Evolutionary conservation across 2,888 invertebrate genomes (phyloP).

Genomic region (Athetis lepigone): DNA sequence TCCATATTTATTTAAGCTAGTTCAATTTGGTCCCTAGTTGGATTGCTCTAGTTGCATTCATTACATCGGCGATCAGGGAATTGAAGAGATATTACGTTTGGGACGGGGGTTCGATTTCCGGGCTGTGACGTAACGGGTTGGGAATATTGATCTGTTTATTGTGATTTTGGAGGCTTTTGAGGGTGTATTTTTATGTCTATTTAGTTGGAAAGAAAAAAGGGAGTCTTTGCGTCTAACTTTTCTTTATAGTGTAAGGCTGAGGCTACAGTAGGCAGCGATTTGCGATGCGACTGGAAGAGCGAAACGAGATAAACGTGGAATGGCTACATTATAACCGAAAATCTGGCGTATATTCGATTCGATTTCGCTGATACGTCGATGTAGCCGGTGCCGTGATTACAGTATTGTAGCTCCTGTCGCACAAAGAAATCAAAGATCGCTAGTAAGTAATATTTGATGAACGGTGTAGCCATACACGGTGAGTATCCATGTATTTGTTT

Average conservation of each 20-base stretch:
- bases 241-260: neutral
- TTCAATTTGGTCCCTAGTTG: constrained; percentile 13
- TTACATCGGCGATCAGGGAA: constrained; percentile 48
- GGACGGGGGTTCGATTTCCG: constrained; percentile 58
- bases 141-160: constrained; percentile 46
- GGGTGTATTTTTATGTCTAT: constrained; percentile 10
- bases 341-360: no score
- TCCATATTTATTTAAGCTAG: constrained; percentile 9
- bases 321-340: no score
- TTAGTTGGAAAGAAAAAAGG: neutral
- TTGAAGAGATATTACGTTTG: constrained; percentile 50
- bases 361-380: no score
- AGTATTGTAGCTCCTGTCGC: no score
- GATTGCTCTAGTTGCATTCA: constrained; percentile 53
- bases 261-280: no score
- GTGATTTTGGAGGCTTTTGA: constrained; percentile 7
- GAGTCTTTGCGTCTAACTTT: neutral
- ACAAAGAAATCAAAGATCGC: no score
- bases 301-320: no score
- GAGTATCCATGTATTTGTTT: no score
- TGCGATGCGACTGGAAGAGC: no score
- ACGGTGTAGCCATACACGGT: no score
- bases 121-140: constrained; percentile 34
- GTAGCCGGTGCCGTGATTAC: no score
- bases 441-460: no score